phyloP scores from a whole-genome alignment of 2,888 invertebrate genomes.

The Plutella xylostella region DNA sequence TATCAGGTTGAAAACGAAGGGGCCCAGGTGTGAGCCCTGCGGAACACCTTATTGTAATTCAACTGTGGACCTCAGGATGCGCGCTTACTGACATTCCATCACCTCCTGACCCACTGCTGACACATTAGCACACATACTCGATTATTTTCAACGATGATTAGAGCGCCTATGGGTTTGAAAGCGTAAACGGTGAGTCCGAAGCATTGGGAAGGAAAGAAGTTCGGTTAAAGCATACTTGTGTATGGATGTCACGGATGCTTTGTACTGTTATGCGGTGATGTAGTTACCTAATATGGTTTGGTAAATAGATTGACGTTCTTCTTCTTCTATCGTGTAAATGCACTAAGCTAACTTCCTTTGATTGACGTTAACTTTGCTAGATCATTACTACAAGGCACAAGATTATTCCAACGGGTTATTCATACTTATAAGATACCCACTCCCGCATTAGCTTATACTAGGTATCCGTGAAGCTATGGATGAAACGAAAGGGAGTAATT shows the following conservation, averaged over 20 bases:
- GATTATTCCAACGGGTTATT: too few species aligned
- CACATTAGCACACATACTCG: slow-evolving; percentile 43
- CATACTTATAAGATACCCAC: too few species aligned
- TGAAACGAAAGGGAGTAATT: too few species aligned
- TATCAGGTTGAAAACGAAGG: too few species aligned
- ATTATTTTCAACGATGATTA: slow-evolving; percentile 22
- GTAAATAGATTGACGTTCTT: neutral
- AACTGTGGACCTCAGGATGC: slow-evolving; percentile 31
- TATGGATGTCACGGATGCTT: slow-evolving; percentile 27
- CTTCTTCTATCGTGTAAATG: too few species aligned
- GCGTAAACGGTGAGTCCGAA: slow-evolving; percentile 18
- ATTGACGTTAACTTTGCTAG: too few species aligned
- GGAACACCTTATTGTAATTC: slow-evolving; percentile 40
- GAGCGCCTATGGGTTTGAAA: slow-evolving; percentile 26
- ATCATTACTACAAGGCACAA: too few species aligned
- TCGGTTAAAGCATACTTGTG: slow-evolving; percentile 14
- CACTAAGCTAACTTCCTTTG: too few species aligned
- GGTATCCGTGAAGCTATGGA: too few species aligned
- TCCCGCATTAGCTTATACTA: too few species aligned
- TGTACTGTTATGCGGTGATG: slow-evolving; percentile 27
- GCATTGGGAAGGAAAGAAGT: slow-evolving; percentile 17
- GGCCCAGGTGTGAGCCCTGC: slow-evolving; percentile 20
- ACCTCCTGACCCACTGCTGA: slow-evolving; percentile 43
- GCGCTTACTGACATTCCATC: slow-evolving; percentile 30
- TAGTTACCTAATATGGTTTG: slow-evolving; percentile 36